Conservation (phyloP, 1,140 invertebrate genomes). For the Goniozus legneri region DNA sequence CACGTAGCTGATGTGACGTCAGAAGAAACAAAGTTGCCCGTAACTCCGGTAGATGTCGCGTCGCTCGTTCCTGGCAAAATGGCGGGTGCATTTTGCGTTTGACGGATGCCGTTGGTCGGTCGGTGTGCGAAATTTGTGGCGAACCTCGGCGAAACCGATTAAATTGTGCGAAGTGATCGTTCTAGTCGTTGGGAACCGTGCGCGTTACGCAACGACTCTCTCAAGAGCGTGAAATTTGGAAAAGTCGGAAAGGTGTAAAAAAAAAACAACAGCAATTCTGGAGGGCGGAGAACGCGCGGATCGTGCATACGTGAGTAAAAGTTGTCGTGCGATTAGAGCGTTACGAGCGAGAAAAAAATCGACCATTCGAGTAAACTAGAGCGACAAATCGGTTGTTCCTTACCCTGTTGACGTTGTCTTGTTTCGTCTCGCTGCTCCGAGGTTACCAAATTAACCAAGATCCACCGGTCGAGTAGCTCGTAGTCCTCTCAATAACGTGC, state of each 20-base stretch:
- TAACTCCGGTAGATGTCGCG: not conserved
- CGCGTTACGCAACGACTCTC: not conserved
- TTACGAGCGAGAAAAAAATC: too few species aligned
- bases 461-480: too few species aligned
- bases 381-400: too few species aligned
- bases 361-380: too few species aligned
- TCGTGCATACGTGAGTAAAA: conserved; percentile 5
- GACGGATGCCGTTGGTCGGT: conserved; percentile 31
- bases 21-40: not conserved
- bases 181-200: not conserved
- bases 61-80: conserved; percentile 22
- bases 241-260: not conserved
- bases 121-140: conserved; percentile 29
- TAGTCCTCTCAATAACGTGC: too few species aligned
- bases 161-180: conserved; percentile 19
- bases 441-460: too few species aligned
- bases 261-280: not conserved
- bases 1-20: not conserved
- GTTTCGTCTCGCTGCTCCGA: too few species aligned
- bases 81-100: conserved; percentile 34
- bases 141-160: conserved; percentile 19
- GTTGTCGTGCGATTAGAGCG: too few species aligned
- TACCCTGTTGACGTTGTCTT: too few species aligned
- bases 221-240: too few species aligned
- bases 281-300: not conserved